Conservation (phyloP, 2,797 vertebrate species). For the Chromobotia macracanthus region DNA sequence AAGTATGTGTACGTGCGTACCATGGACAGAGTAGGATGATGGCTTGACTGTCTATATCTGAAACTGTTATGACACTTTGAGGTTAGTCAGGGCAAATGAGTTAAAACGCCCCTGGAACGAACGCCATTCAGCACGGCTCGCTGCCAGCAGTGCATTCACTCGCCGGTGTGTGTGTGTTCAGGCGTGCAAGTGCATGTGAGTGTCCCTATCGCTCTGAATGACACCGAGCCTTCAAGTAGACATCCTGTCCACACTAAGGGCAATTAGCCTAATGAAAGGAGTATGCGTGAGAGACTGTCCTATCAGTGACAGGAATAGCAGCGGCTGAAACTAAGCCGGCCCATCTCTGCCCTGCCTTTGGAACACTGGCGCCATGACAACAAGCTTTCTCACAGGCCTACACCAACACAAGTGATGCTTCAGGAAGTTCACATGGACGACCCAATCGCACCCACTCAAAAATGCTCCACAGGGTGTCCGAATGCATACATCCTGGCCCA, state of each 20-base stretch:
- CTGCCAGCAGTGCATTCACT: slow-evolving; percentile 58
- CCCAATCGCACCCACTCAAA: slow-evolving; percentile 67
- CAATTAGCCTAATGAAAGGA: slow-evolving; percentile 72
- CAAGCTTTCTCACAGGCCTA: slow-evolving; percentile 41
- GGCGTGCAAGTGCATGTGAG: slow-evolving; percentile 34
- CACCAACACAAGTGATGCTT: slow-evolving; percentile 35
- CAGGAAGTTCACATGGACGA: slow-evolving; percentile 34
- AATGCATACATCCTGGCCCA: slow-evolving; percentile 12
- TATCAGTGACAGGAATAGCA: slow-evolving; percentile 55
- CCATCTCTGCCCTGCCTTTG: slow-evolving; percentile 7
- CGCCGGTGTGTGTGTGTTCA: slow-evolving; percentile 32
- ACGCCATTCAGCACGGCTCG: slow-evolving; percentile 68
- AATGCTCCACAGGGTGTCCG: slow-evolving; percentile 26
- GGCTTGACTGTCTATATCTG: slow-evolving; percentile 51
- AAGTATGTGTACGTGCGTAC: slow-evolving; percentile 5
- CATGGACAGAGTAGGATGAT: slow-evolving; percentile 14
- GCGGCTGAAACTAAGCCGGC: slow-evolving; percentile 30
- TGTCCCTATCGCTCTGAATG: slow-evolving; percentile 57
- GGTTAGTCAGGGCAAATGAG: slow-evolving; percentile 75
- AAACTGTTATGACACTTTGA: slow-evolving; percentile 80
- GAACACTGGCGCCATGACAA: slow-evolving; percentile 40
- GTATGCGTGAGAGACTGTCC: slow-evolving; percentile 41
- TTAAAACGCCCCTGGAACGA: slow-evolving; percentile 71
- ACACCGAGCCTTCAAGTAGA: slow-evolving; percentile 68
- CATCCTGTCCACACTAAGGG: slow-evolving; percentile 66